Evolutionary conservation across 1,140 invertebrate species (phyloP), one percentile per base, ranked within the genome.

Genomic region (Oreohelix idahoensis): DNA sequence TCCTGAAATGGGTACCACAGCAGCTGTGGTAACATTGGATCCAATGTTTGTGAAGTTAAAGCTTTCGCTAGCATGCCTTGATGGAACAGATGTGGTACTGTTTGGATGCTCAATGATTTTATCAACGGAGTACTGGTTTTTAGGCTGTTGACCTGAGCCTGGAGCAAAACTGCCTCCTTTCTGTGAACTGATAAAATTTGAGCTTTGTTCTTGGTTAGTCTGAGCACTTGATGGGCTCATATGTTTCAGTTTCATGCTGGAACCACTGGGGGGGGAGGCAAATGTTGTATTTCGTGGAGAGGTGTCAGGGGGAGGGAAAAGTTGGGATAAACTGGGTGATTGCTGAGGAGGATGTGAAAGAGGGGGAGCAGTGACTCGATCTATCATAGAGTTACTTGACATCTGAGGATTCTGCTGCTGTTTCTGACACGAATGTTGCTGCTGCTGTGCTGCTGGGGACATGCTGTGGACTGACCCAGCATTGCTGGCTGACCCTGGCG

Each of bases 1-100:
- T 63, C 74, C 66, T 36, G 66, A 38, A 39, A 49, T 49, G 51
- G 53, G 58, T 38, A 85, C 79, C 35, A 85, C 79, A 35, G 86
- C 66, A 26, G 87, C 85, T 38, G 89, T 86, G 17, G 88, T 86
- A 35, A 90, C 80, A 84, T 89, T 91, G 13, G 88, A 81, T 70
- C 88, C 87, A 78, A 90, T 89, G 80, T 87, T 90, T 29, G 89
- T 84, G 81, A 89, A 90, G 81, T 89, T 89, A 75, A 90, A 89
- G n/a, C 86, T 88, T 38, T 90, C 89, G 17, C 84, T 84, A n/a
- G 86, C 83, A 32, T 84, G 85, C n/a, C 84, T 51, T 42, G 84
- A 69, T 45, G n/a, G 26, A n/a, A 29, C 73, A 51, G 71, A 23
- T 42, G 77, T 20, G 53, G 42, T 26, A 29, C 32, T 69, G 17